Base-by-base conservation (phyloP, 2,888 invertebrate species). In the Chloroclysta siterata region DNA sequence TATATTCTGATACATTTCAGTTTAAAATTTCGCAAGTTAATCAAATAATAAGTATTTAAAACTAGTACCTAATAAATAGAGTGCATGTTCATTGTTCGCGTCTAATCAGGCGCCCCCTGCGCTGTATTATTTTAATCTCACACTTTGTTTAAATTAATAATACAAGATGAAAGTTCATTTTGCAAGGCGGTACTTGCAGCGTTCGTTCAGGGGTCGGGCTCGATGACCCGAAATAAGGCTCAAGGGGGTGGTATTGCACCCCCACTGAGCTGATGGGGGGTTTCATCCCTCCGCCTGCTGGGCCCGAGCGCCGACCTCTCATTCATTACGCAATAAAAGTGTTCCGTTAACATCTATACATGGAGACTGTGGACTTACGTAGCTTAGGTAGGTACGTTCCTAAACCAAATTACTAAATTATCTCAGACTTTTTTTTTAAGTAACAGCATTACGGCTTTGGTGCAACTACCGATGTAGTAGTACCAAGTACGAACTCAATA, bases 171-270 rank as follows among this genome's bases (percentile, higher is more conserved):
- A 88, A 85, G 83, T 86, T 81, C 81, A 86, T 88, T 89, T 87
- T 87, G 84, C 85, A 83, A 87, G 89, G 86, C 83, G 85, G 81
- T 83, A 84, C 83, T 79, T 73, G 78, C 85, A 86, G 87, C 88
- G 87, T 88, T 87, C 88, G 87, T 74, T 81, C 86, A 79, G 85
- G 78, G 83, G 83, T 82, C 85, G 88, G 83, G 90, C 92, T 89
- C 92, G 90, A 90, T 90, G 92, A 91, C 90, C 91, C 92, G 89
- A 91, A 92, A 91, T 92, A 90, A 91, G 89, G 90, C 87, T 87
- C 83, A 74, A 73, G 84, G 83, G 84, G 87, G 83, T 78, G 83
- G 81, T 83, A 85, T 84, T 84, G 86, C 88, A 83, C 76, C 82
- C 76, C 83, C 81, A 80, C 78, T 77, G 75, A 77, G 73, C 70